Evolutionary conservation across 2,797 vertebrate species (phyloP), one percentile per base, ranked within the genome.

Genomic region (Melanotaenia parkinsoni): DNA sequence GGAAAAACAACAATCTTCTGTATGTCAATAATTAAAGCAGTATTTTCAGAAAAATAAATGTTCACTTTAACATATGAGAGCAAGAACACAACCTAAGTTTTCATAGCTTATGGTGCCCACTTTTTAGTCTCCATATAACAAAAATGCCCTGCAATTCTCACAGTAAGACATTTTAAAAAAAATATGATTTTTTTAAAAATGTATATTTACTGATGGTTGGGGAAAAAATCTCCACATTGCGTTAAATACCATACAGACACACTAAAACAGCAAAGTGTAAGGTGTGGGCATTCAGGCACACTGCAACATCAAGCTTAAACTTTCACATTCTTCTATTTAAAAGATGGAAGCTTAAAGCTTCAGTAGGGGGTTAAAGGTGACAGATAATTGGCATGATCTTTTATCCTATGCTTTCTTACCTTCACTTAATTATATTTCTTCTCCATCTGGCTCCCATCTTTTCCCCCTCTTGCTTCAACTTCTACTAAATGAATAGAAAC

Each of bases 321-420:
- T 67, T 64, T 59, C 16, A 54, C 22, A 28, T 63, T 67, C 58
- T 63, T 56, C 40, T 43, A 78, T 71, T 60, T 63, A 71, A 79
- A 22, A 66, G 72, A 63, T 0, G 61, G 58, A 59, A 38, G 72
- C 58, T 50, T 58, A 56, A 37, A 70, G 38, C 26, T 59, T 74
- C 67, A 61, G 20, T 3, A 7, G 50, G 51, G 58, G 43, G 71
- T 57, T 59, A 76, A 82, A 84, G 67, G 76, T 83, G 83, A 82
- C 70, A 68, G 65, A 72, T 82, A 82, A 88, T 87, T 81, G 87
- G 74, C 76, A 85, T 80, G 72, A 78, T 86, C 72, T 76, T 64
- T 74, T 71, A 74, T 66, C 45, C 84, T 43, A 74, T 35, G 79
- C 85, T 86, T 82, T 72, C 66, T 67, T 77, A 74, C 61, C 45